Evolutionary conservation across 2,888 invertebrate genomes (phyloP).

Genomic region (Unio delphinus): DNA sequence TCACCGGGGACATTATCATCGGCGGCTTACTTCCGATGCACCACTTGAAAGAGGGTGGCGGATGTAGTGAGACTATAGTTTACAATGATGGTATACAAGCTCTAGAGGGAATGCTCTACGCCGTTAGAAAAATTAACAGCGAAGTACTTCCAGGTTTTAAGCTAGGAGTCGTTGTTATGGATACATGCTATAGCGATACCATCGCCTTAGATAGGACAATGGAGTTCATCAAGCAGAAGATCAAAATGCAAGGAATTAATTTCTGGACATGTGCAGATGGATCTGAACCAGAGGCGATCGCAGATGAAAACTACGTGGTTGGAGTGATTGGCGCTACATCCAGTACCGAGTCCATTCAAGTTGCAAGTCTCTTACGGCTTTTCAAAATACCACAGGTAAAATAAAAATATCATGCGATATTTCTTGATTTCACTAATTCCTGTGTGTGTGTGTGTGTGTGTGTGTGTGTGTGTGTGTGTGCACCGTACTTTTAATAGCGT

Average conservation of each 20-base stretch:
- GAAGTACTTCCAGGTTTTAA: conserved; percentile 62
- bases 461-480: no score
- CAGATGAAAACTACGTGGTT: conserved; percentile 65
- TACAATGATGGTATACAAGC: conserved; percentile 81
- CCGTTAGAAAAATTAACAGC: conserved; percentile 79
- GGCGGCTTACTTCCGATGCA: conserved; percentile 82
- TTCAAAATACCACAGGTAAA: conserved; percentile 75
- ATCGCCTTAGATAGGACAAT: conserved; percentile 78
- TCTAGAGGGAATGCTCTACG: conserved; percentile 80
- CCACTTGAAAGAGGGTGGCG: conserved; percentile 47
- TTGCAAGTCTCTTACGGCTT: conserved; percentile 74
- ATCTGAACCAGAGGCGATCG: conserved; percentile 2
- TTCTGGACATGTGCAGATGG: conserved; percentile 12
- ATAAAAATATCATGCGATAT: background rate
- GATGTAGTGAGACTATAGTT: conserved; percentile 4
- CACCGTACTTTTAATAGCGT: no score
- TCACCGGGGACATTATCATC: conserved; percentile 78
- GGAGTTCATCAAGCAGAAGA: conserved; percentile 20
- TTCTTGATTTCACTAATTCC: background rate
- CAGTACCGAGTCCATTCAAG: conserved; percentile 75
- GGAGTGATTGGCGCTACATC: conserved; percentile 76
- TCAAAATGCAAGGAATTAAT: conserved; percentile 1
- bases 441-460: no score
- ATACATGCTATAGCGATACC: conserved; percentile 79
- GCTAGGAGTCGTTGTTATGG: conserved; percentile 77